A percentile compares a stretch with the other conserved stretches of the same genome.
Evolutionary conservation across 2,797 vertebrate genomes (phyloP).

Genomic region (Coccyzus lansbergi): DNA sequence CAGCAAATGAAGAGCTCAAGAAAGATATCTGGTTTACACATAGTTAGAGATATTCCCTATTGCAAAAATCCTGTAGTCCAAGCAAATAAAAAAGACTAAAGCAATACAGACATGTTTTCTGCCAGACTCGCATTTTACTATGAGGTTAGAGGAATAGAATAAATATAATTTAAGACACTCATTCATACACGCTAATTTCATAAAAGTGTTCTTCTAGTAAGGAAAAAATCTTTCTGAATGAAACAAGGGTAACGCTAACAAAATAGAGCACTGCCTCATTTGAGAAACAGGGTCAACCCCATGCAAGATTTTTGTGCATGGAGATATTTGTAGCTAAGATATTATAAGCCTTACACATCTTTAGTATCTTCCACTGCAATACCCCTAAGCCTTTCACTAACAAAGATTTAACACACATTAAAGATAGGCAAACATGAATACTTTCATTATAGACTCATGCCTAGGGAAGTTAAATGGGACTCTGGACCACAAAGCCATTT

Average conservation of each 20-base stretch:
- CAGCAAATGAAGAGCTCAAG: background rate
- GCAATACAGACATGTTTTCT: background rate
- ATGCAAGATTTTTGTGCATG: background rate
- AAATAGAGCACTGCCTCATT: background rate
- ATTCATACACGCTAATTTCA: background rate
- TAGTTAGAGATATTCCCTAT: background rate
- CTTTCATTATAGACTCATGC: background rate
- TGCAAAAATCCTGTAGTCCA: background rate
- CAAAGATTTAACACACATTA: accelerated
- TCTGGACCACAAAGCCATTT: background rate
- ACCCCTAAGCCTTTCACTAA: background rate
- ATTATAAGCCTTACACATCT: background rate
- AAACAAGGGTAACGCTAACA: background rate
- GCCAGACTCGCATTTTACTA: background rate
- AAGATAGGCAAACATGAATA: background rate
- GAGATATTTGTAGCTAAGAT: background rate
- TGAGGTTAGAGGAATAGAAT: background rate
- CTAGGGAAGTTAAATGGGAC: background rate
- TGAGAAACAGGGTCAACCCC: background rate
- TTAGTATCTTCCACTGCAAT: background rate
- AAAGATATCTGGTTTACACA: background rate
- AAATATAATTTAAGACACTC: background rate
- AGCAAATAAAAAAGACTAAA: background rate
- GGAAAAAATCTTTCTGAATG: background rate
- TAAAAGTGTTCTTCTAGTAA: background rate